A percentile compares a stretch with the other conserved stretches of the same genome.
Evolutionary conservation across 2,797 vertebrate species (phyloP).

Genomic region (Rhynchonycteris naso): DNA sequence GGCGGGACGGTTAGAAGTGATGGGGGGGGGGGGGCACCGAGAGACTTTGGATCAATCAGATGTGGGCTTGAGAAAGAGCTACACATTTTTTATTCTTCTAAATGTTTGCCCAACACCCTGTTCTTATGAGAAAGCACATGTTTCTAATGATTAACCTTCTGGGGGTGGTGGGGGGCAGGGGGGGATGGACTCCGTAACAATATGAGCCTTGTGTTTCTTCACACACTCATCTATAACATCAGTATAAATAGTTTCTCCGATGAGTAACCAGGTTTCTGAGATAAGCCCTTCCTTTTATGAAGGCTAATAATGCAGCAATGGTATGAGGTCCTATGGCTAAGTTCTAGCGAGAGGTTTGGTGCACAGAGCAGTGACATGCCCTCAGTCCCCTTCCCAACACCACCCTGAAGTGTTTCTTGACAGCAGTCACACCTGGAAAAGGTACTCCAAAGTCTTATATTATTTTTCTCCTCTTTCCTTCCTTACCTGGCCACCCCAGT

Average conservation of each 20-base stretch:
- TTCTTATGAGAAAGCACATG: slow-evolving; percentile 81
- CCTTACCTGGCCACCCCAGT: too few relatives aligned
- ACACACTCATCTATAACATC: slow-evolving; percentile 78
- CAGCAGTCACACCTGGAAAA: neutral
- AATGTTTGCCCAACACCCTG: slow-evolving; percentile 81
- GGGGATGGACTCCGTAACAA: slow-evolving; percentile 88
- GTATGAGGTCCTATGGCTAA: slow-evolving; percentile 78
- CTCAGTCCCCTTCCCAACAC: rapidly evolving
- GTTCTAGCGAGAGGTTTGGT: neutral
- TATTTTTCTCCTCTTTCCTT: neutral
- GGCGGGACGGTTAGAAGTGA: neutral
- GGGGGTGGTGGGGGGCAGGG: slow-evolving; percentile 81
- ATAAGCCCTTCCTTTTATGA: slow-evolving; percentile 87
- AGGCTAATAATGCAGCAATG: slow-evolving; percentile 83
- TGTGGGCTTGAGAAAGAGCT: slow-evolving; percentile 82
- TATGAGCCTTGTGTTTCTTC: slow-evolving; percentile 88
- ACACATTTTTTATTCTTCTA: slow-evolving; percentile 88
- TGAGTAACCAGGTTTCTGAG: slow-evolving; percentile 82
- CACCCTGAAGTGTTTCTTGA: neutral
- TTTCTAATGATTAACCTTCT: slow-evolving; percentile 92
- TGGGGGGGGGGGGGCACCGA: neutral
- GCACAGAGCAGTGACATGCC: neutral
- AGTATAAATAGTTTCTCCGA: slow-evolving; percentile 85
- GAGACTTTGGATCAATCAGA: slow-evolving; percentile 66
- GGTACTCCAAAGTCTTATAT: neutral